Evolutionary conservation across 2,113 vertebrate species (phyloP).

Genomic region (Calidris pugnax): DNA sequence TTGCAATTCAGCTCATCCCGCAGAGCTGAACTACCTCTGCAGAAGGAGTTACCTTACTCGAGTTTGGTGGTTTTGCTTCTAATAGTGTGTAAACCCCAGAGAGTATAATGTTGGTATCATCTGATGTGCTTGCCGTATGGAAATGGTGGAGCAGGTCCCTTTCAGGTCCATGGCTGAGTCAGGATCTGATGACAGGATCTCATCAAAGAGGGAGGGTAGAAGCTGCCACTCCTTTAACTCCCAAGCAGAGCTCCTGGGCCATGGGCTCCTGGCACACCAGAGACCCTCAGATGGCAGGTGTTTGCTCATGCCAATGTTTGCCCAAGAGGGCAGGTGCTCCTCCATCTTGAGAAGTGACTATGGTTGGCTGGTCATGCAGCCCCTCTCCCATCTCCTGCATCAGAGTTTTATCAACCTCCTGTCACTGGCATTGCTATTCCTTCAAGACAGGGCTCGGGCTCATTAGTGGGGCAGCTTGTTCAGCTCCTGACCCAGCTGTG

Average conservation of each 20-base stretch:
- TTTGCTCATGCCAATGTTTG: neutral
- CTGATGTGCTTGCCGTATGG: accelerated
- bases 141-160: accelerated
- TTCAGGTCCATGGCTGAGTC: neutral
- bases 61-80: neutral
- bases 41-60: neutral
- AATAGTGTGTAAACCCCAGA: neutral
- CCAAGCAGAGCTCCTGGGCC: neutral
- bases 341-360: neutral
- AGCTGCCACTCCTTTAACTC: neutral
- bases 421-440: neutral
- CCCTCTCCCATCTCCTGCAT: accelerated
- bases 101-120: neutral
- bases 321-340: neutral
- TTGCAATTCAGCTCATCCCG: neutral
- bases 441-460: neutral
- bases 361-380: neutral
- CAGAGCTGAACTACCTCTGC: neutral
- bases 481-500: neutral
- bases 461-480: neutral
- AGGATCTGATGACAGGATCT: neutral
- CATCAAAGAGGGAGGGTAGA: neutral
- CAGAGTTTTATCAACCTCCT: neutral
- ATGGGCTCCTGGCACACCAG: neutral
- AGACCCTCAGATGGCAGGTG: accelerated